Evolutionary conservation across 1,140 invertebrate species (phyloP).

Genomic region (Ctenoplectra terminalis): DNA sequence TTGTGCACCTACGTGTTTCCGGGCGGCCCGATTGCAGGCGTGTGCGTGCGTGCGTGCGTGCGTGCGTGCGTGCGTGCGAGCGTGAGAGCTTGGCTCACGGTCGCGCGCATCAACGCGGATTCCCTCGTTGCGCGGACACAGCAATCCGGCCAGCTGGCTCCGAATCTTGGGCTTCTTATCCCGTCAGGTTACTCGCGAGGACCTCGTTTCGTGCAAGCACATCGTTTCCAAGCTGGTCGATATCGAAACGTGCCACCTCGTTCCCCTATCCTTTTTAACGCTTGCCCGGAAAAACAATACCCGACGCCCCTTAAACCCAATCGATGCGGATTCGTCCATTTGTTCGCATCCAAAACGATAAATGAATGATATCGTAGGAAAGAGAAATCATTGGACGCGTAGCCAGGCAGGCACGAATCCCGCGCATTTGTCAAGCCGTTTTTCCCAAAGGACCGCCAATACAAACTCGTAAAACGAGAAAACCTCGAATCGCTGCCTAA

Average conservation of each 20-base stretch:
- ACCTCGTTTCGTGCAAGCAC: neutral
- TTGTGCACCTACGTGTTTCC: conserved; percentile 58
- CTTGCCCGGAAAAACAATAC: neutral
- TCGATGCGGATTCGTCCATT: conserved; percentile 12
- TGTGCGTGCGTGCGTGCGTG: neutral
- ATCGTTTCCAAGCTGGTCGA: no score
- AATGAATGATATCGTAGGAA: conserved; percentile 47
- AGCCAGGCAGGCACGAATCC: neutral
- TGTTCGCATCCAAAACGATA: conserved; percentile 15
- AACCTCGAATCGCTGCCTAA: conserved; percentile 33
- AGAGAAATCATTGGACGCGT: conserved; percentile 37
- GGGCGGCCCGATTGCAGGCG: conserved; percentile 14
- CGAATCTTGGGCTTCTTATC: neutral
- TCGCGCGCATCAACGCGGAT: neutral
- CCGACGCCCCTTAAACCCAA: neutral
- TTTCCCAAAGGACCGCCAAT: conserved; percentile 13
- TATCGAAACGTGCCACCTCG: neutral
- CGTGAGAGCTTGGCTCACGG: no score
- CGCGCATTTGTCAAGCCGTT: conserved; percentile 30
- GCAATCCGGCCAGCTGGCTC: neutral
- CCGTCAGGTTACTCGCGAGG: neutral
- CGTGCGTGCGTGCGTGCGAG: neutral
- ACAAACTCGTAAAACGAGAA: conserved; percentile 1
- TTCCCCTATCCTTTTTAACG: no score
- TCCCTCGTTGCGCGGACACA: neutral